A percentile compares a stretch with the other conserved stretches of the same genome.
Conservation (phyloP, 1,140 invertebrate genomes). For the Cylas formicarius region DNA sequence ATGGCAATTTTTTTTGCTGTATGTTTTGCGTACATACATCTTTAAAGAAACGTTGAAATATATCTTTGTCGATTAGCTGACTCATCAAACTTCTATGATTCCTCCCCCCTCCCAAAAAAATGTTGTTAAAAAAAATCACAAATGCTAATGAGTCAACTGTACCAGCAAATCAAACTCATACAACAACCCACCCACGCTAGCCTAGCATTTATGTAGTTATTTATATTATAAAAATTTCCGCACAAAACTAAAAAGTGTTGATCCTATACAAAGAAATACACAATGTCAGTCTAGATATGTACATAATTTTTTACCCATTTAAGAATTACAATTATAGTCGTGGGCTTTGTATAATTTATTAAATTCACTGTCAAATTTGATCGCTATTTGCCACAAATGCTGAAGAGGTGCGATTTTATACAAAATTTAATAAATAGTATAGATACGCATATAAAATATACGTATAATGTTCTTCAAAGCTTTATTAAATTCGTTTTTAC, state of each 20-base stretch:
- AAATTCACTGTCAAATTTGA: not conserved
- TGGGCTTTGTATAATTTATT: constrained; percentile 11
- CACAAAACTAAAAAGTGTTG: constrained; percentile 24
- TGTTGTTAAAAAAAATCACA: too few species aligned
- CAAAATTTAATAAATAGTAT: constrained; percentile 1
- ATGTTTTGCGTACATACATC: too few species aligned
- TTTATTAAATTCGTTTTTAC: too few species aligned
- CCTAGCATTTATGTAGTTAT: constrained; percentile 6
- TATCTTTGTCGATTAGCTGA: too few species aligned
- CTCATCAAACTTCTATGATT: too few species aligned
- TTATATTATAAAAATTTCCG: constrained; percentile 22
- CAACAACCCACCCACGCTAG: too few species aligned
- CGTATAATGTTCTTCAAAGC: too few species aligned
- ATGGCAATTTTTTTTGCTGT: too few species aligned
- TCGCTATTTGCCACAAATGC: not conserved
- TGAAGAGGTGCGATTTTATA: constrained; percentile 6
- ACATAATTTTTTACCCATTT: constrained; percentile 26
- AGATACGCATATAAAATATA: not conserved
- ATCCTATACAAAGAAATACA: constrained; percentile 35
- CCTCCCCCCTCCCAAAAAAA: too few species aligned
- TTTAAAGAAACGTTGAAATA: too few species aligned
- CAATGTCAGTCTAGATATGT: constrained; percentile 37
- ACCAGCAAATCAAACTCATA: too few species aligned
- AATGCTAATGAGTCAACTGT: too few species aligned
- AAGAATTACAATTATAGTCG: constrained; percentile 24